These are phyloP conservation scores for Coleophora deauratella DNA, from an alignment of 2,888 invertebrate genomes.

Conservation along the genomic window DNA sequence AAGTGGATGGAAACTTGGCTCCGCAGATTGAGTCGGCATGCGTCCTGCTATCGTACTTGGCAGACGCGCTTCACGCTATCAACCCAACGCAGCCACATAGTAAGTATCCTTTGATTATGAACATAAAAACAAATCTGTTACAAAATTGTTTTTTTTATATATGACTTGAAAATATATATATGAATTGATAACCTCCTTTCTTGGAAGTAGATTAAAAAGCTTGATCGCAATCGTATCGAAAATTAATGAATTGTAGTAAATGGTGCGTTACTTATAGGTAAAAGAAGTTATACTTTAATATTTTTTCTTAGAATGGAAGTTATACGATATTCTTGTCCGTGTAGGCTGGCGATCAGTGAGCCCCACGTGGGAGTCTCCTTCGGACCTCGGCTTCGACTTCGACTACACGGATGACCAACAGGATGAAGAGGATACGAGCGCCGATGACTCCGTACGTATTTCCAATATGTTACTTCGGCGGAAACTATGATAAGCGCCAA, in stretches of 20 bases:
- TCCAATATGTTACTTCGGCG: not conserved
- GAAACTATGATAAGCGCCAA: too few species aligned
- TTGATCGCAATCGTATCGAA: too few species aligned
- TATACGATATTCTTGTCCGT: too few species aligned
- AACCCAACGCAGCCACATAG: conserved; percentile 51
- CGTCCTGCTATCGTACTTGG: conserved; percentile 87
- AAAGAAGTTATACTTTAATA: too few species aligned
- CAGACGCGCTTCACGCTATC: conserved; percentile 76
- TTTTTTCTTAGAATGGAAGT: too few species aligned
- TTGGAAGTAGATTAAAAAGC: too few species aligned
- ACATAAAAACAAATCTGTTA: too few species aligned
- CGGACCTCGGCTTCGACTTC: conserved; percentile 82
- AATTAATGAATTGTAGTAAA: too few species aligned
- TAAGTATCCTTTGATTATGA: conserved; percentile 24
- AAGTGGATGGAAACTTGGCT: conserved; percentile 56
- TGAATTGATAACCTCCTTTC: too few species aligned
- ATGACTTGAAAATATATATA: too few species aligned
- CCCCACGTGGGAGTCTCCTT: conserved; percentile 87
- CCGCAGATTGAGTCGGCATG: conserved; percentile 83
- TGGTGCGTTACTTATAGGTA: too few species aligned
- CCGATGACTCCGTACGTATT: conserved; percentile 84
- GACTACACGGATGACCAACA: conserved; percentile 91
- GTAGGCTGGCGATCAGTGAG: conserved; percentile 59
- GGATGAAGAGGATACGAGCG: conserved; percentile 94
- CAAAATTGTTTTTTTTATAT: too few species aligned